Conservation (phyloP, 1,140 invertebrate species). For the Drosophila bifasciata region DNA sequence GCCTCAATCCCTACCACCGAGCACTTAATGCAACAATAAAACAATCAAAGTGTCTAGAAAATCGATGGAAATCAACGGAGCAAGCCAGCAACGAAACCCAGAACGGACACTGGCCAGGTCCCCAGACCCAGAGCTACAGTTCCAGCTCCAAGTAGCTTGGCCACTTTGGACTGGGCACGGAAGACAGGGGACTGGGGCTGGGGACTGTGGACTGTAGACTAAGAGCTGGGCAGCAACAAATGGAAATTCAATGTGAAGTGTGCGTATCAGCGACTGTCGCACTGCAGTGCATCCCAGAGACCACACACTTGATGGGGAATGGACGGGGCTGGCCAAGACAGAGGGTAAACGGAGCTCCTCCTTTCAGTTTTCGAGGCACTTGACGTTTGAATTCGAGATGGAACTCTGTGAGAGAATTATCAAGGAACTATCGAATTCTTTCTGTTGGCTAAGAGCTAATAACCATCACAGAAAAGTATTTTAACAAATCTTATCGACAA, state of each 20-base stretch:
- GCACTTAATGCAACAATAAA: conserved; percentile 81
- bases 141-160: conserved; percentile 33
- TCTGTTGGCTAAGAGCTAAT: background rate
- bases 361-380: conserved; percentile 46
- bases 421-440: conserved; percentile 20
- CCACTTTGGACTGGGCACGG: conserved; percentile 31
- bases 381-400: conserved; percentile 59
- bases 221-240: conserved; percentile 52
- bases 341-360: conserved; percentile 12
- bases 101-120: no score
- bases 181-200: background rate
- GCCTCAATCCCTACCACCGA: conserved; percentile 22
- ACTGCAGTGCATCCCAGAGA: conserved; percentile 73
- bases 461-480: no score
- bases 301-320: conserved; percentile 65
- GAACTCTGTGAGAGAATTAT: conserved; percentile 24
- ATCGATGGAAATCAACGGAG: conserved; percentile 78
- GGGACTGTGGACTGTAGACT: background rate
- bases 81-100: conserved; percentile 22
- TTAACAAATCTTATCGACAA: no score
- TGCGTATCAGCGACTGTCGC: conserved; percentile 81
- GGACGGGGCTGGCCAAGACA: conserved; percentile 6
- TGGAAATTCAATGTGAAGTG: conserved; percentile 81
- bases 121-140: background rate
- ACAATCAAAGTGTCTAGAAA: conserved; percentile 82